These are phyloP conservation scores for Papilio protenor DNA, from an alignment of 2,888 invertebrate species.

Conservation along the genomic window DNA sequence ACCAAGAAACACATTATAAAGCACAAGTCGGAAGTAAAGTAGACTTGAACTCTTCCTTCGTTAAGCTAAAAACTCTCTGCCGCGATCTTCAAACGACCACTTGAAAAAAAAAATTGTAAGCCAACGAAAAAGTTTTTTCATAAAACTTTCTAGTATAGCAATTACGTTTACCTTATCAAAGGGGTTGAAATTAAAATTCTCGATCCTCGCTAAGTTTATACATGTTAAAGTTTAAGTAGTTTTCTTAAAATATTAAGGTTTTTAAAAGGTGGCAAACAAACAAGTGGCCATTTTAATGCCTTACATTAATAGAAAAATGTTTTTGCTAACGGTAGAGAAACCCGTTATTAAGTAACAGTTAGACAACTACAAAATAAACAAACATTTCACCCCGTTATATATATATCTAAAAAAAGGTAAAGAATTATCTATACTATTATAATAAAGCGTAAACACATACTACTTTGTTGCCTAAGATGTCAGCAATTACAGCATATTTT, in stretches of 20 bases:
- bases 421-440: no score
- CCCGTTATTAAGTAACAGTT: no score
- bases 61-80: conserved; percentile 22
- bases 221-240: neutral
- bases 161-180: conserved; percentile 13
- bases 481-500: no score
- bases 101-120: conserved; percentile 13
- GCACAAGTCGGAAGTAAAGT: conserved; percentile 3
- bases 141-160: conserved; percentile 17
- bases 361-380: no score
- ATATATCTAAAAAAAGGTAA: no score
- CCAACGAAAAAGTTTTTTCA: conserved; percentile 17
- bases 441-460: no score
- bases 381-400: no score
- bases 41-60: conserved; percentile 27
- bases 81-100: conserved; percentile 23
- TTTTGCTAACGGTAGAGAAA: no score
- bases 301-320: no score
- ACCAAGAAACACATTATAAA: conserved; percentile 12
- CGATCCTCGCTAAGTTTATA: conserved; percentile 1
- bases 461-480: no score
- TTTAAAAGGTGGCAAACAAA: no score
- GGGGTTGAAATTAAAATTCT: neutral
- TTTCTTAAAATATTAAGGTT: neutral
- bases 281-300: no score